Evolutionary conservation across 2,113 vertebrate genomes (phyloP), one percentile per base, ranked within the genome.

Genomic region (Labeo catla): DNA sequence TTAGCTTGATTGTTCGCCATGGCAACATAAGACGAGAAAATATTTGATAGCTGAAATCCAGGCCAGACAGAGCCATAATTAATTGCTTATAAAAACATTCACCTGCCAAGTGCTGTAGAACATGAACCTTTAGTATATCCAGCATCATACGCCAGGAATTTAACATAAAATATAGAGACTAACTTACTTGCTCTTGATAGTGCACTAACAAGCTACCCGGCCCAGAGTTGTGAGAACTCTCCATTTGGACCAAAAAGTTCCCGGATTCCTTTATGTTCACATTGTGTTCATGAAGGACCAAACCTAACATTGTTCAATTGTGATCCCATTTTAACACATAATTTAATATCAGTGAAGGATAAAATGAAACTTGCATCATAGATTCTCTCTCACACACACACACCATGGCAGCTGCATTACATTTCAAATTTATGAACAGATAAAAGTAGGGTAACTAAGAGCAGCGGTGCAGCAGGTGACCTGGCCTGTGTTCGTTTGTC

Each of bases 1-100:
- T 93, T 92, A 90, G 87, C 88, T 93, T 92, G 92, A 94, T 91
- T 89, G 81, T 89, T 89, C 47, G 89, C 93, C 92, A 92, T 89
- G 83, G 85, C 85, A 88, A 81, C 88, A 89, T 91, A 89, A 89
- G 88, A 86, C 87, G 6, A 43, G 68, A 91, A 92, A 93, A 91
- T 91, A 93, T 93, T 92, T 90, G 87, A 92, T 90, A 87, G 73
- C 83, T 57, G 59, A 87, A 80, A 74, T 86, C 84, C 82, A 84
- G 70, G 89, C 91, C 91, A 93, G 91, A 90, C 87, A 89, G 91
- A 90, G 88, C 90, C 87, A 90, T 91, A 90, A 92, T 92, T 92
- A 92, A 93, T 91, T 90, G 89, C 89, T 91, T 90, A 91, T 91
- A 89, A 92, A 93, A 93, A 90, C 90, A 86, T 83, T 84, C 85